These are phyloP conservation scores for Zaprionus ghesquierei DNA, from an alignment of 1,140 invertebrate genomes.

Conservation along the genomic window DNA sequence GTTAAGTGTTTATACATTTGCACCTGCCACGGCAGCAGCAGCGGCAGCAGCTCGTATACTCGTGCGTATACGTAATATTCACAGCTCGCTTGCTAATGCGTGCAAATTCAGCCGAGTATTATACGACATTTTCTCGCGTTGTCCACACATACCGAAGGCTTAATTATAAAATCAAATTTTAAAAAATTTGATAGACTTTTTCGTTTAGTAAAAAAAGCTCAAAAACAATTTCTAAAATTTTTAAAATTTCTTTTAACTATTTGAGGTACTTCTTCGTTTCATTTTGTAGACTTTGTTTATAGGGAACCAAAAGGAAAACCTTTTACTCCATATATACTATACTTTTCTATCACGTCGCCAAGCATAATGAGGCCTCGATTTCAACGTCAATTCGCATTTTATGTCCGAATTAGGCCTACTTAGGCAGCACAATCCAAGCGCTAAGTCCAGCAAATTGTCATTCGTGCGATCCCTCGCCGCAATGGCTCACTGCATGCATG, in stretches of 20 bases:
- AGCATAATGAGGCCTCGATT: conserved; percentile 4
- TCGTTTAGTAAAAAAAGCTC: no score
- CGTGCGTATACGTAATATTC: conserved; percentile 39
- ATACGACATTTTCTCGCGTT: neutral
- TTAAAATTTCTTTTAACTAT: no score
- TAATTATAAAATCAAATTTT: neutral
- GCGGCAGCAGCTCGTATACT: neutral
- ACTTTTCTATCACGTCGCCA: no score
- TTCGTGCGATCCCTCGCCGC: neutral
- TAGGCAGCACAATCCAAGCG: neutral
- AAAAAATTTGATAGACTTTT: no score
- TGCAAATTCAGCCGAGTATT: conserved; percentile 8
- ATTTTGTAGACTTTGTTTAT: no score
- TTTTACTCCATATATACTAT: no score
- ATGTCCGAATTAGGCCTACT: conserved; percentile 15
- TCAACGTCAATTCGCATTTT: conserved; percentile 27
- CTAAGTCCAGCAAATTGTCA: conserved; percentile 29
- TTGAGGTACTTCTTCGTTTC: no score
- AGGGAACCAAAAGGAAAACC: no score
- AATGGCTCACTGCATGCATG: conserved; percentile 29
- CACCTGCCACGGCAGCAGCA: conserved; percentile 20
- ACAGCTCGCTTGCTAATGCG: conserved; percentile 7
- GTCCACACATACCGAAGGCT: neutral
- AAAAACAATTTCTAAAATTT: no score
- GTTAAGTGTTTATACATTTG: conserved; percentile 33